Conservation (phyloP, 2,797 vertebrate species). For the Tenualosa ilisha region DNA sequence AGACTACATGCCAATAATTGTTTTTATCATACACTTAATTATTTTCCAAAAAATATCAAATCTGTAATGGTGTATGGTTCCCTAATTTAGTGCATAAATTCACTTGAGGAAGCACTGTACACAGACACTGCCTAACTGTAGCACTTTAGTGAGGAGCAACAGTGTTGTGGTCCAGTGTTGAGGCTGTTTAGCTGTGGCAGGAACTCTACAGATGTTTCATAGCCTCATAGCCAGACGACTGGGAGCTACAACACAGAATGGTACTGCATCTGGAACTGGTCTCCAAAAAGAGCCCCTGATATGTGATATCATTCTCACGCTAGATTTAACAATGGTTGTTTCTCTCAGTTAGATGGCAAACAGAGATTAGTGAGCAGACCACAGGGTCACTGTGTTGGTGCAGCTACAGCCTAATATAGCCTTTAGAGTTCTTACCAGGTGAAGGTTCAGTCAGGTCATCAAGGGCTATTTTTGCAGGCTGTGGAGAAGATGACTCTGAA, state of each 20-base stretch:
- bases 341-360: neutral
- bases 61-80: neutral
- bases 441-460: conserved; percentile 69
- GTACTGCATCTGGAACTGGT: neutral
- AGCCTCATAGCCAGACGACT: neutral
- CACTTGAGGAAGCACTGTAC: neutral
- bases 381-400: neutral
- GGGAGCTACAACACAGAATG: neutral
- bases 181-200: neutral
- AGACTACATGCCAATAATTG: neutral
- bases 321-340: neutral
- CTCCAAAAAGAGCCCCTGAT: neutral
- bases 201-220: neutral
- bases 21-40: neutral
- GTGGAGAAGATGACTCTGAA: conserved; percentile 69
- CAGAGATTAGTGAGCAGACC: neutral
- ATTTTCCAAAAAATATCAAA: neutral
- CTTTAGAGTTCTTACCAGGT: conserved; percentile 57
- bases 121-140: neutral
- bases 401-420: neutral
- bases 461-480: conserved; percentile 72
- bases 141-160: neutral
- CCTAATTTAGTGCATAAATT: neutral
- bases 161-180: neutral
- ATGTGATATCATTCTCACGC: neutral